phyloP scores from a whole-genome alignment of 2,797 vertebrate species.

The Labeo calbasu region DNA sequence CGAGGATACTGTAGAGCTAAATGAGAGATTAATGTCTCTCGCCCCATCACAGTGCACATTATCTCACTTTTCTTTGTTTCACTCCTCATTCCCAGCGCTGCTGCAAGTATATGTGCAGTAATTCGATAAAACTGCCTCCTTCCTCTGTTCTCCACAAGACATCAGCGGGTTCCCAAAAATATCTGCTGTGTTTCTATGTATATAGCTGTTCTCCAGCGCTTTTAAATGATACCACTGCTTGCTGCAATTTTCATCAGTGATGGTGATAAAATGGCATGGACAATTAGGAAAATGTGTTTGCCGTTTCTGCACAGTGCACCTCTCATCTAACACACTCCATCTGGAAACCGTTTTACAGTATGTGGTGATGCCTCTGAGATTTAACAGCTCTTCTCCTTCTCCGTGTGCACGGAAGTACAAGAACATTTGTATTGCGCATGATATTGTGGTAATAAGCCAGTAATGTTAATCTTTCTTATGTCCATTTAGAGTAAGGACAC shows the following conservation, averaged over 20 bases:
- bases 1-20: not conserved
- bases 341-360: conserved; percentile 15
- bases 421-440: not conserved
- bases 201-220: conserved; percentile 52
- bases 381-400: not conserved
- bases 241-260: conserved; percentile 31
- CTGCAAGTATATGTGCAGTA: not conserved
- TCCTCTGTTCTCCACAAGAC: conserved; percentile 26
- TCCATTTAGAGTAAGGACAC: not conserved
- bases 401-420: not conserved
- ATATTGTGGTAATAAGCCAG: not conserved
- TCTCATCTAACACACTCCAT: conserved; percentile 31
- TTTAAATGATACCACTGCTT: conserved; percentile 58
- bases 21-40: conserved; percentile 21
- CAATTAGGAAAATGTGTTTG: conserved; percentile 63
- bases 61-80: conserved; percentile 5
- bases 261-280: conserved; percentile 36
- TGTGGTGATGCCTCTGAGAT: conserved; percentile 17
- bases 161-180: conserved; percentile 35
- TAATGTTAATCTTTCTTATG: not conserved
- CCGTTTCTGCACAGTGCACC: conserved; percentile 12
- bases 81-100: not conserved
- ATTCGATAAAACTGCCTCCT: conserved; percentile 60
- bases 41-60: not conserved
- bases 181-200: conserved; percentile 58